phyloP scores from a whole-genome alignment of 2,113 vertebrate genomes.

The Benitochromis conjunctus region DNA sequence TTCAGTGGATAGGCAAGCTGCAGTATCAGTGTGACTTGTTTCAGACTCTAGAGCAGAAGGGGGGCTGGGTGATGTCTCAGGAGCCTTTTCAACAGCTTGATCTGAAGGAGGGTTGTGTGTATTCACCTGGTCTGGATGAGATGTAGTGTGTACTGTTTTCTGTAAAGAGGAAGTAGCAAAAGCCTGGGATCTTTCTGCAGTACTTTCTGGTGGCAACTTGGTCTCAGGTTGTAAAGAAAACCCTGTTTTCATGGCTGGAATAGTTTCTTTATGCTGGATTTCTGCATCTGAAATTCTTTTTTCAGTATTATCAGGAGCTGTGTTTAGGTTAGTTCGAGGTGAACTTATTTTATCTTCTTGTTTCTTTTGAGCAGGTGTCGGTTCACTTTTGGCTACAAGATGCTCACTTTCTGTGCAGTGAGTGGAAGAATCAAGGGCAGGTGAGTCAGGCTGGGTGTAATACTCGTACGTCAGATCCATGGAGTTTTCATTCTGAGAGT shows the following conservation, averaged over 20 bases:
- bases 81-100: slow-evolving; percentile 72
- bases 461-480: slow-evolving; percentile 87
- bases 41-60: slow-evolving; percentile 79
- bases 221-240: slow-evolving; percentile 15
- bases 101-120: slow-evolving; percentile 59
- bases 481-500: slow-evolving; percentile 91
- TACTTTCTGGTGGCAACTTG: slow-evolving; percentile 58
- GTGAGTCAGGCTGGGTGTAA: slow-evolving; percentile 70
- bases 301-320: slow-evolving; percentile 6
- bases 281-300: slow-evolving; percentile 11
- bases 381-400: slow-evolving; percentile 30
- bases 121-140: slow-evolving; percentile 78
- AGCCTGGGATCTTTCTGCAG: slow-evolving; percentile 73
- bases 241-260: background rate
- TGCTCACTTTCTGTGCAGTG: slow-evolving; percentile 67
- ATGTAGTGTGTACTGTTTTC: slow-evolving; percentile 70
- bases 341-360: slow-evolving; percentile 22
- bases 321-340: background rate
- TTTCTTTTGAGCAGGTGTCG: slow-evolving; percentile 11
- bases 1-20: slow-evolving; percentile 29
- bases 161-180: slow-evolving; percentile 66
- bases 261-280: slow-evolving; percentile 7
- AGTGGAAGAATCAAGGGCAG: slow-evolving; percentile 78
- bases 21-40: slow-evolving; percentile 65
- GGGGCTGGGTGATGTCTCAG: slow-evolving; percentile 71